Percentiles rank a stretch among this genome's conserved stretches.
phyloP scores from a whole-genome alignment of 2,888 invertebrate genomes.

The Stictocephala bisonia region DNA sequence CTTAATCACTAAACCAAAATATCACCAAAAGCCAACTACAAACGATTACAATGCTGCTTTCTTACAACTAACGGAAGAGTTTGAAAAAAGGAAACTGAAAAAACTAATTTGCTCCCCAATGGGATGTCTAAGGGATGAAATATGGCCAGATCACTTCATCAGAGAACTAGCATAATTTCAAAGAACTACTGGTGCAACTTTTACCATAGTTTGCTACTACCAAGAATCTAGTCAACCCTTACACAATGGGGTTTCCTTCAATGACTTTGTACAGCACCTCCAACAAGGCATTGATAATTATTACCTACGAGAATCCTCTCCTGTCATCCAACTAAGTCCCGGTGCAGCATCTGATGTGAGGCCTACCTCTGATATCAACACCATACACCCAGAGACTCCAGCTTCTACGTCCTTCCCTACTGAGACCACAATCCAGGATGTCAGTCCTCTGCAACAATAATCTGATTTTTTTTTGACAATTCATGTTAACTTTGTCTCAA shows the following conservation, averaged over 20 bases:
- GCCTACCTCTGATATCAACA: too few relatives aligned
- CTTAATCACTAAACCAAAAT: not conserved
- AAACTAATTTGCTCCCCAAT: slow-evolving; percentile 12
- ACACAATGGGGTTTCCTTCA: slow-evolving; percentile 7
- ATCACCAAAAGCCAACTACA: not conserved
- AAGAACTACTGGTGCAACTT: not conserved
- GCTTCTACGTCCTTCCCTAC: too few relatives aligned
- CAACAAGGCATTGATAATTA: not conserved
- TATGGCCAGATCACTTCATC: slow-evolving; percentile 12
- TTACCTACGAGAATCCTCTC: too few relatives aligned
- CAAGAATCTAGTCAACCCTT: not conserved
- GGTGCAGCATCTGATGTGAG: too few relatives aligned
- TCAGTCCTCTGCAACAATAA: too few relatives aligned
- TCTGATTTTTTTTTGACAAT: too few relatives aligned
- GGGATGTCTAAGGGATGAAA: slow-evolving; percentile 6
- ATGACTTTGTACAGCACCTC: slow-evolving; percentile 1
- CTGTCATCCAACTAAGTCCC: too few relatives aligned
- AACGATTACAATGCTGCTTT: not conserved
- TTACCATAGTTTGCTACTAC: slow-evolving; percentile 14
- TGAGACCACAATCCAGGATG: too few relatives aligned
- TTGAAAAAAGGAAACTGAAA: slow-evolving; percentile 12
- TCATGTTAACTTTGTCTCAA: too few relatives aligned
- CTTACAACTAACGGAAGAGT: not conserved
- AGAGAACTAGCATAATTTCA: not conserved
- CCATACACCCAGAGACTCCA: too few relatives aligned